Evolutionary conservation across 2,888 invertebrate species (phyloP), one percentile per base, ranked within the genome.

Genomic region (Diabrotica balteata): DNA sequence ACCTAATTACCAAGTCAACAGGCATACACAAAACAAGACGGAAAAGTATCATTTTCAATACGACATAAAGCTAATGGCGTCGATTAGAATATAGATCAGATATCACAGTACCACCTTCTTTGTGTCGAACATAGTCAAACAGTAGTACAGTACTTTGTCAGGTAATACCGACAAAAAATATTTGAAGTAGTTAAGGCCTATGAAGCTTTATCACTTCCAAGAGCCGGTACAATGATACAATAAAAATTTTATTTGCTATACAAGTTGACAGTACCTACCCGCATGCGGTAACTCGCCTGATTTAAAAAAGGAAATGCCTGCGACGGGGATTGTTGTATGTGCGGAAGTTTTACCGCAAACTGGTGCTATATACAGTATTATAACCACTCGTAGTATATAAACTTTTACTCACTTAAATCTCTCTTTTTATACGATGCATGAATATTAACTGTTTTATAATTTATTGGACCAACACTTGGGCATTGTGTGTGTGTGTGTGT

Each of bases 211-310:
- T 67, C 53, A 45, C 45, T 67, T 67, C 67, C 51, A 63, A 32
- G 63, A 67, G 63, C 17, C 46, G 42, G 51, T 54, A 67, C 67
- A 67, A 67, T 67, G 63, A 63, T 54, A 59, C 59, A 59, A 54
- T 67, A 67, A 67, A 63, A 53, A 44, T 59, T 67, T 59, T 54
- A 59, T 62, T 54, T 43, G 11, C 61, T 46, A 61, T 60, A 60
- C 44, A 52, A 52, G 22, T 45, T 52, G 9, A 32, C 32, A 32
- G 59, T 60, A 60, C 44, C 22, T 60, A 50, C 50, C 32, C 32
- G 32, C 32, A 32, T 32, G 32, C 32, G 32, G 32, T 32, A 32
- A 4, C 32, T 32, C 32, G 32, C 32, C 32, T 32, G 32, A 32
- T 32, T 32, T 32, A 32, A 32, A 32, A 32, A 32, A 32, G 32